Evolutionary conservation across 2,797 vertebrate genomes (phyloP).

Genomic region (Eidolon dupreanum): DNA sequence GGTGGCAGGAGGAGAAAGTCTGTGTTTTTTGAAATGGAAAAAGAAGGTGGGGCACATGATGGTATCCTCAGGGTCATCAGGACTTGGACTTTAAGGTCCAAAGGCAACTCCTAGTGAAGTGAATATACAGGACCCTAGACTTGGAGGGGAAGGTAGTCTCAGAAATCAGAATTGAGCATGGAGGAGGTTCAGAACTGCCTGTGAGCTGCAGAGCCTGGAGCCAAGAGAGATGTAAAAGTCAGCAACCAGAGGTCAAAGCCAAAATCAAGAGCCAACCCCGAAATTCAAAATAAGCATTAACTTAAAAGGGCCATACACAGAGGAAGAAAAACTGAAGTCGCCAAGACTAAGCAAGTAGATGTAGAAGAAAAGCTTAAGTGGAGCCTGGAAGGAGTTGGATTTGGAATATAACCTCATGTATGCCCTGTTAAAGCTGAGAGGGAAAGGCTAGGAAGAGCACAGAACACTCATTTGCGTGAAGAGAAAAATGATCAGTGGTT

Average conservation of each 20-base stretch:
- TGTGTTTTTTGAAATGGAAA: conserved; percentile 31
- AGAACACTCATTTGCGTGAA: neutral
- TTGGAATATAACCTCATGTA: neutral
- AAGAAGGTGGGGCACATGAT: neutral
- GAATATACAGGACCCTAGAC: neutral
- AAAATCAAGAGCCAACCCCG: neutral
- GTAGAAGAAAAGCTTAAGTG: neutral
- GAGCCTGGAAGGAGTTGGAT: neutral
- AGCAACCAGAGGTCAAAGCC: neutral
- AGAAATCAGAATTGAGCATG: neutral
- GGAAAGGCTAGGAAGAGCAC: neutral
- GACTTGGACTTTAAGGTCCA: neutral
- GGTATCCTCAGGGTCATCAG: neutral
- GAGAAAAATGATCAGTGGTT: neutral
- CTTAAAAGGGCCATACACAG: neutral
- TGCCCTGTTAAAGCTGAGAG: neutral
- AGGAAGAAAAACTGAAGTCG: neutral
- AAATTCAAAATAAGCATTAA: neutral
- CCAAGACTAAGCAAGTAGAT: neutral
- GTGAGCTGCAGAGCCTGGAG: neutral
- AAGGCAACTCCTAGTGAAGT: neutral
- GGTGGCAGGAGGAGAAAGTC: neutral
- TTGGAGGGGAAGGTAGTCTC: neutral
- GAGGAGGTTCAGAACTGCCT: neutral
- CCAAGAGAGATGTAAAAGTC: neutral